Conservation (phyloP, 2,888 invertebrate genomes). For the Pomacea canaliculata region DNA sequence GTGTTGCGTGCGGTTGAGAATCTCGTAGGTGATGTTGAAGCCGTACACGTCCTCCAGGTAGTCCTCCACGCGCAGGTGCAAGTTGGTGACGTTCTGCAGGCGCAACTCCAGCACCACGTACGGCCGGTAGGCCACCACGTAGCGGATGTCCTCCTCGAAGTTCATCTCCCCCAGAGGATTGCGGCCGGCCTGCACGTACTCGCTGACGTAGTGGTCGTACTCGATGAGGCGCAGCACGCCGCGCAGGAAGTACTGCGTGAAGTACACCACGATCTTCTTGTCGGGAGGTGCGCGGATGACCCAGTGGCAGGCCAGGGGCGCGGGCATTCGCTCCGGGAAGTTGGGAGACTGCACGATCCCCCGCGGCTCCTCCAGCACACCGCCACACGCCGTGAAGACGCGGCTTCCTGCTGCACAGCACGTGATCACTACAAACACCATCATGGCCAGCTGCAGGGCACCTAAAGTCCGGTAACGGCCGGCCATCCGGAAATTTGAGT, state of each 20-base stretch:
- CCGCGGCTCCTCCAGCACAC: conserved; percentile 39
- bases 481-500: not conserved
- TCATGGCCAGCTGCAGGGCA: not conserved
- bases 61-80: conserved; percentile 85
- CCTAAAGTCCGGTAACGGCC: not conserved
- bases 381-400: conserved; percentile 49
- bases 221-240: conserved; percentile 55
- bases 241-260: conserved; percentile 86
- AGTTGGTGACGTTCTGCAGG: conserved; percentile 72
- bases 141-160: conserved; percentile 53
- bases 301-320: conserved; percentile 89
- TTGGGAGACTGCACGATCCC: conserved; percentile 81
- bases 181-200: conserved; percentile 42
- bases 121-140: conserved; percentile 74
- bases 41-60: conserved; percentile 88
- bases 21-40: conserved; percentile 92
- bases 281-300: conserved; percentile 80
- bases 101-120: conserved; percentile 85
- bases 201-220: conserved; percentile 59
- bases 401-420: not conserved
- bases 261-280: conserved; percentile 83
- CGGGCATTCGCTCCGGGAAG: conserved; percentile 84
- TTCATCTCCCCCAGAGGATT: conserved; percentile 53
- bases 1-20: conserved; percentile 72
- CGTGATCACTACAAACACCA: not conserved